These are phyloP conservation scores for Acrobasis consociella DNA, from an alignment of 2,888 invertebrate genomes.

Conservation along the genomic window DNA sequence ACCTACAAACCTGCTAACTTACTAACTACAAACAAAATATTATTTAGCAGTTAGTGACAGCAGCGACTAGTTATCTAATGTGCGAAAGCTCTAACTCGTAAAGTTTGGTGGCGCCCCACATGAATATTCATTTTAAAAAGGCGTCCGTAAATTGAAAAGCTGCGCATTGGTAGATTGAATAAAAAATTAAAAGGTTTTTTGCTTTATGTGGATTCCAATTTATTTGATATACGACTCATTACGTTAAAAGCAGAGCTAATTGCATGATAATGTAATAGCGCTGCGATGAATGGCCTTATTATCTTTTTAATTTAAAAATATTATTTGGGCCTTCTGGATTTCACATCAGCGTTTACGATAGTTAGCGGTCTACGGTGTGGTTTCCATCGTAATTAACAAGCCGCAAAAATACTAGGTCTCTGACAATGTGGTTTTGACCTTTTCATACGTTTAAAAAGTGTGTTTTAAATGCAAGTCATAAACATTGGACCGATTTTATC, in stretches of 20 bases:
- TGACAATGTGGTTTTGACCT: no score
- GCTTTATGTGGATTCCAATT: background rate
- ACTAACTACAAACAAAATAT: no score
- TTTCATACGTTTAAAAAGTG: no score
- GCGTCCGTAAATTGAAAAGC: constrained; percentile 15
- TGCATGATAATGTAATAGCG: constrained; percentile 3
- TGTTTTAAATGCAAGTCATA: no score
- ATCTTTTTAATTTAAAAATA: background rate
- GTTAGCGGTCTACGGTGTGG: constrained; percentile 1
- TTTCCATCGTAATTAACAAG: constrained; percentile 7
- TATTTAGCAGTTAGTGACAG: background rate
- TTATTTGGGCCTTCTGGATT: background rate
- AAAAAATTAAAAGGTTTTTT: constrained; percentile 15
- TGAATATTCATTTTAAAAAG: constrained; percentile 23
- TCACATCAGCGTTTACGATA: constrained; percentile 3
- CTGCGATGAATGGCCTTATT: constrained; percentile 2
- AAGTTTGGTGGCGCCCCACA: constrained; percentile 12
- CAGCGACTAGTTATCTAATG: background rate
- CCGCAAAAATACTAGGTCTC: background rate
- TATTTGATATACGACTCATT: constrained; percentile 14
- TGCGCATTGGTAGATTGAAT: constrained; percentile 15
- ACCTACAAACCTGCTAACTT: no score
- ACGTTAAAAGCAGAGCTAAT: constrained; percentile 11
- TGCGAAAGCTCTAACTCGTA: background rate
- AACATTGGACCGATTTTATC: no score